Percentiles rank a stretch among this genome's conserved stretches.
Conservation (phyloP, 2,888 invertebrate species). For the Leptopilina myrica region DNA sequence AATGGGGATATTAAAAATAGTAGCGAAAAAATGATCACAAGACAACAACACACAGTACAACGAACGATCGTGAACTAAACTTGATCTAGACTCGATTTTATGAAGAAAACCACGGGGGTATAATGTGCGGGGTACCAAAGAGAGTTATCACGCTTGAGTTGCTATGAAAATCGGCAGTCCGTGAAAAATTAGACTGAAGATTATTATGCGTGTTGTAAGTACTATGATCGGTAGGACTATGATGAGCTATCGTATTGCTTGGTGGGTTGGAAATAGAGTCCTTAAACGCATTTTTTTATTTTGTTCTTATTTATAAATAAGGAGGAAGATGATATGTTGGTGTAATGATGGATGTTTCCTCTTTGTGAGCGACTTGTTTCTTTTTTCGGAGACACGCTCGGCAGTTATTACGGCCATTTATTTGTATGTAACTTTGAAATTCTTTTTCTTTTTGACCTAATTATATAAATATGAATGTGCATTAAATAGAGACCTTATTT, state of each 20-base stretch:
- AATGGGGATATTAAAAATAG: neutral
- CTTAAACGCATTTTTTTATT: slow-evolving; percentile 6
- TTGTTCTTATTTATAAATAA: neutral
- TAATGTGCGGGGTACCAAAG: slow-evolving; percentile 51
- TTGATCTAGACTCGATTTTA: slow-evolving; percentile 70
- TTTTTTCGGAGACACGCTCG: slow-evolving; percentile 32
- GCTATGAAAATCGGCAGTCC: slow-evolving; percentile 73
- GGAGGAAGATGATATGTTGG: slow-evolving; percentile 17
- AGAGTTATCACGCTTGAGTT: slow-evolving; percentile 72
- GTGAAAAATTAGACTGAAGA: slow-evolving; percentile 73
- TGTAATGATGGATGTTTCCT: slow-evolving; percentile 25
- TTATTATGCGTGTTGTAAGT: slow-evolving; percentile 70
- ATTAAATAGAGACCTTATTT: neutral
- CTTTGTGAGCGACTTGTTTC: slow-evolving; percentile 4
- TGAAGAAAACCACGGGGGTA: slow-evolving; percentile 60
- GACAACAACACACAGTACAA: slow-evolving; percentile 64
- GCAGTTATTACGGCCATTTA: slow-evolving; percentile 5
- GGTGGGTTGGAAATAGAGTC: slow-evolving; percentile 50
- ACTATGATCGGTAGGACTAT: slow-evolving; percentile 62
- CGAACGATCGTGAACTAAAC: slow-evolving; percentile 72
- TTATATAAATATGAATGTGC: neutral
- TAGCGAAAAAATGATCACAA: neutral
- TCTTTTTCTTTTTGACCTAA: neutral
- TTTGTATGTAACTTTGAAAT: neutral
- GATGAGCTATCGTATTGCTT: slow-evolving; percentile 50